These are phyloP conservation scores for Sebastes baramenuke DNA, from an alignment of 2,797 vertebrate genomes.

Conservation along the genomic window DNA sequence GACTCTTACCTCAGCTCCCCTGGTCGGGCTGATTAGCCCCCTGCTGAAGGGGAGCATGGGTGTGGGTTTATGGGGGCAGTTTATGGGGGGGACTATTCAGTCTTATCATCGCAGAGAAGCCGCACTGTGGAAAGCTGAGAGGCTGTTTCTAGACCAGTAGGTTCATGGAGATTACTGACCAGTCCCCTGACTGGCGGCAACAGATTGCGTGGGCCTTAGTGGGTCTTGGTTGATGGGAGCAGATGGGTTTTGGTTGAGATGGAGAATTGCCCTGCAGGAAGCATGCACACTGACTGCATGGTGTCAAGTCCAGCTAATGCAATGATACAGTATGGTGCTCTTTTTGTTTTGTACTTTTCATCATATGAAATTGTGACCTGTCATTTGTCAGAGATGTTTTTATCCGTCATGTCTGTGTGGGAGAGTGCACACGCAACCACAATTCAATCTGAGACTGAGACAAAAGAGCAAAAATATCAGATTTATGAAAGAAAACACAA, in stretches of 20 bases:
- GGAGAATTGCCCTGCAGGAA: conserved; percentile 14
- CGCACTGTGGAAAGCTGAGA: conserved; percentile 15
- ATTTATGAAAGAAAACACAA: background rate
- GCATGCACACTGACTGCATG: background rate
- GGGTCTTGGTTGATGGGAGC: conserved; percentile 12
- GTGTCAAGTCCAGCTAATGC: background rate
- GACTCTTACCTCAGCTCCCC: conserved; percentile 58
- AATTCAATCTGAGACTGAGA: conserved; percentile 6
- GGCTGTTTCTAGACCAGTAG: conserved; percentile 37
- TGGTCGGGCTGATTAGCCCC: conserved; percentile 49
- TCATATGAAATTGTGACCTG: background rate
- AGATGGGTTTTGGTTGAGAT: conserved; percentile 35
- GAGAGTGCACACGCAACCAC: background rate
- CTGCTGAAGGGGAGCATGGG: conserved; percentile 19
- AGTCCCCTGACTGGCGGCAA: conserved; percentile 27
- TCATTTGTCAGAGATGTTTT: conserved; percentile 25
- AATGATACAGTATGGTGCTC: background rate
- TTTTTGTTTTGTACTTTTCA: background rate
- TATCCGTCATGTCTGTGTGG: background rate
- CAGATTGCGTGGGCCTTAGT: conserved; percentile 36
- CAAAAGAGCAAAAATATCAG: background rate
- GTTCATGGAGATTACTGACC: conserved; percentile 41
- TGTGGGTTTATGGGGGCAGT: conserved; percentile 36
- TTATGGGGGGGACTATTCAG: conserved; percentile 37
- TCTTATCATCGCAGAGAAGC: conserved; percentile 45